Conservation (phyloP, 2,797 vertebrate species). For the Psittacula echo region DNA sequence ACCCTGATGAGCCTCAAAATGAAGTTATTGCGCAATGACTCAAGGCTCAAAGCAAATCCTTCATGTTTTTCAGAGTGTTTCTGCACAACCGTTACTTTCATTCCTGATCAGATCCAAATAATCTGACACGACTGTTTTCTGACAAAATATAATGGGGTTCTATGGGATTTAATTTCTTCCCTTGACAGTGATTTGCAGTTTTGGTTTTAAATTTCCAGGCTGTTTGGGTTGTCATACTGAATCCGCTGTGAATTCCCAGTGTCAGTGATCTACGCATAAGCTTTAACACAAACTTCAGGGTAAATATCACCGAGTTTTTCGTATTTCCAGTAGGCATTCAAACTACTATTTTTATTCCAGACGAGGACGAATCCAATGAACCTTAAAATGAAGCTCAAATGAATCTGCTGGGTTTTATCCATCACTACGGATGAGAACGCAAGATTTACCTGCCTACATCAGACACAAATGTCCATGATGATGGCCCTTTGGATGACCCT, state of each 20-base stretch:
- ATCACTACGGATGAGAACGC: not conserved
- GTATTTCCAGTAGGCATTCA: not conserved
- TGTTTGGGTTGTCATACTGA: not conserved
- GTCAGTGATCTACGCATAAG: rapidly evolving
- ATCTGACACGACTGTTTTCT: not conserved
- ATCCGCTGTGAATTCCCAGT: not conserved
- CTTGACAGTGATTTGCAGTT: not conserved
- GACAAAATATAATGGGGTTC: not conserved
- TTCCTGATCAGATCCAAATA: not conserved
- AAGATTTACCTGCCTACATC: not conserved
- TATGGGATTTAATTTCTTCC: not conserved
- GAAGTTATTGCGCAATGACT: not conserved
- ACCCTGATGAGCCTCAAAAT: not conserved
- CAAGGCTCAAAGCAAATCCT: not conserved
- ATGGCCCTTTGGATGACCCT: conserved; percentile 5
- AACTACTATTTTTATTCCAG: not conserved
- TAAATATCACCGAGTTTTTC: not conserved
- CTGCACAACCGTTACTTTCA: not conserved
- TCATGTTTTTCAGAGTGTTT: not conserved
- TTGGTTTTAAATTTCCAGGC: not conserved
- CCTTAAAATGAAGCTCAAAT: not conserved
- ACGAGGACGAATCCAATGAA: not conserved
- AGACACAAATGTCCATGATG: not conserved
- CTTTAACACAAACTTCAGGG: not conserved
- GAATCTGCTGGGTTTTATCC: not conserved